These are phyloP conservation scores for Pecten maximus DNA, from an alignment of 2,888 invertebrate genomes.

Conservation along the genomic window DNA sequence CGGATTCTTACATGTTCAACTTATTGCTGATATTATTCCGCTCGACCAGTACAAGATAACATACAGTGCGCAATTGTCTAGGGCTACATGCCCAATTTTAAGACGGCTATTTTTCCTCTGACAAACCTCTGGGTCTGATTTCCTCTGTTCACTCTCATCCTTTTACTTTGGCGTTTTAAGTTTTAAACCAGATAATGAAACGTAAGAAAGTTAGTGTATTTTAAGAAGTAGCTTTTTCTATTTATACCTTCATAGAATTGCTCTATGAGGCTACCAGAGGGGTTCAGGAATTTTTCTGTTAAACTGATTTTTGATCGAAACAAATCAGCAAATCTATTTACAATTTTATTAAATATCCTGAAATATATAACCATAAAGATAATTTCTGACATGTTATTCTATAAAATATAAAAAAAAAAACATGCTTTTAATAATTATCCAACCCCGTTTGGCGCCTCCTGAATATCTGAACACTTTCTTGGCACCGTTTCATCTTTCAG, in stretches of 20 bases:
- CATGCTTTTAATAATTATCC: neutral
- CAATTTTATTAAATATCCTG: neutral
- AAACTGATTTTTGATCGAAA: neutral
- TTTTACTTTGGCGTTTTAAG: conserved; percentile 3
- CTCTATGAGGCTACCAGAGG: neutral
- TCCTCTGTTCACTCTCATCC: conserved; percentile 21
- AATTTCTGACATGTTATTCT: neutral
- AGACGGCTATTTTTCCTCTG: neutral
- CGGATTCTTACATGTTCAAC: neutral
- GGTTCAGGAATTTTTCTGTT: neutral
- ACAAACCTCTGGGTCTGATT: neutral
- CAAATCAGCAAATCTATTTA: neutral
- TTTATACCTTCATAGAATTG: neutral
- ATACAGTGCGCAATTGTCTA: neutral
- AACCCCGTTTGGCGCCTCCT: neutral
- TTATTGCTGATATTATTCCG: neutral
- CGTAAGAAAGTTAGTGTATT: conserved; percentile 15
- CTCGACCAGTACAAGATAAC: neutral
- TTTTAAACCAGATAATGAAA: conserved; percentile 14
- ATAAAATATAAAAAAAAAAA: neutral
- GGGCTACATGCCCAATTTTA: neutral
- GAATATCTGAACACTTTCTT: conserved; percentile 2
- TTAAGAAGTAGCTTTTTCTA: conserved; percentile 18
- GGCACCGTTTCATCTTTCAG: conserved; percentile 26
- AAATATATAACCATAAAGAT: neutral